Evolutionary conservation across 2,888 invertebrate genomes (phyloP).

Genomic region (Lissonota sp.): DNA sequence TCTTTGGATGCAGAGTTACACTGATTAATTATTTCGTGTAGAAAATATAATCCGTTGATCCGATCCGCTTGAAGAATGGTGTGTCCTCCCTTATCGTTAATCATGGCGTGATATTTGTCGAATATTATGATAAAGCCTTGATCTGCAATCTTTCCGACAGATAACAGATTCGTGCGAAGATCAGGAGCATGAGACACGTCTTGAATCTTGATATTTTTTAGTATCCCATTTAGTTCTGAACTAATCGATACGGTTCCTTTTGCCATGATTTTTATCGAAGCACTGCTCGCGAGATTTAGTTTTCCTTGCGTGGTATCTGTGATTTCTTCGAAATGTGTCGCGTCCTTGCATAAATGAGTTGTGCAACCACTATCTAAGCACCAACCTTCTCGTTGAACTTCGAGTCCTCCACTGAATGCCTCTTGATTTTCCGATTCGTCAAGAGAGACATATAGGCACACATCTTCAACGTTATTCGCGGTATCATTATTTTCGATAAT

Average conservation of each 20-base stretch:
- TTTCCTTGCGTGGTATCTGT: slow-evolving; percentile 9
- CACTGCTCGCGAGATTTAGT: slow-evolving; percentile 46
- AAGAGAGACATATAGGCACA: neutral
- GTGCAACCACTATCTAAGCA: slow-evolving; percentile 84
- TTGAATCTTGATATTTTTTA: slow-evolving; percentile 37
- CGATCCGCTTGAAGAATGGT: slow-evolving; percentile 51
- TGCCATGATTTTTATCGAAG: slow-evolving; percentile 25
- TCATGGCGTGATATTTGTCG: slow-evolving; percentile 40
- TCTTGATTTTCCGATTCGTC: neutral
- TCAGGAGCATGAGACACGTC: slow-evolving; percentile 64
- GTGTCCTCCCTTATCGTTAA: slow-evolving; percentile 41
- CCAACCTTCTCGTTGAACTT: too few species aligned
- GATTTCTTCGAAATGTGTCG: slow-evolving; percentile 28
- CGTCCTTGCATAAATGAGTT: slow-evolving; percentile 22
- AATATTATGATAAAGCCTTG: slow-evolving; percentile 53
- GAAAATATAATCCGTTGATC: slow-evolving; percentile 57
- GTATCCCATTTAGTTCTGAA: slow-evolving; percentile 3
- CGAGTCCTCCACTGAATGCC: too few species aligned
- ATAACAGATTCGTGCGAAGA: slow-evolving; percentile 64
- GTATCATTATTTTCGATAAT: neutral
- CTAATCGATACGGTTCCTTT: slow-evolving; percentile 16
- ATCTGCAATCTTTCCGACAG: slow-evolving; percentile 65
- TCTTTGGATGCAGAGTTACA: neutral
- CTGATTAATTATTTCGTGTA: neutral
- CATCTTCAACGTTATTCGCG: too few species aligned